Evolutionary conservation across 2,888 invertebrate species (phyloP).

Genomic region (Himalopsyche anomala): DNA sequence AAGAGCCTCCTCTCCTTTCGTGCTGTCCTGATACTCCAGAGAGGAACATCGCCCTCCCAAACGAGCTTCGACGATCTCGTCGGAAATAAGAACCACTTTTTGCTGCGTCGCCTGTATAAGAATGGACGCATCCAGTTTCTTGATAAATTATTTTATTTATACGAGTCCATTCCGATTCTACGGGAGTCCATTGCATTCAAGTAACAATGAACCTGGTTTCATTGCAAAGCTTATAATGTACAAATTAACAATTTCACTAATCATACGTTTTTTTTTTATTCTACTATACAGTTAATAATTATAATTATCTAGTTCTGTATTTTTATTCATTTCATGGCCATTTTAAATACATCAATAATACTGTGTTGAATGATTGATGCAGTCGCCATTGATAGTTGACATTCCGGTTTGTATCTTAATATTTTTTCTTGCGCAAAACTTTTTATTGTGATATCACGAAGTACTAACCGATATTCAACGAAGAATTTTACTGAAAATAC

Average conservation of each 20-base stretch:
- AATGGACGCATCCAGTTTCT: constrained; percentile 32
- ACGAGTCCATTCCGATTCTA: constrained; percentile 34
- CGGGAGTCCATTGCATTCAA: constrained; percentile 8
- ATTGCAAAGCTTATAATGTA: no score
- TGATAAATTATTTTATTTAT: constrained; percentile 33
- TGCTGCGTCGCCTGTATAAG: constrained; percentile 45
- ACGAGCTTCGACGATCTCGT: constrained; percentile 43
- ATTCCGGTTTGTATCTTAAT: background rate
- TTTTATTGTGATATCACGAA: constrained; percentile 1
- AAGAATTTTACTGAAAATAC: background rate
- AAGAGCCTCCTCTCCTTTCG: constrained; percentile 44
- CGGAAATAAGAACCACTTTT: constrained; percentile 65
- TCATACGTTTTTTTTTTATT: no score
- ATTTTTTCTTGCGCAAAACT: background rate
- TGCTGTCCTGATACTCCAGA: constrained; percentile 8
- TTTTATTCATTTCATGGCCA: constrained; percentile 14
- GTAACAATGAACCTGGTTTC: constrained; percentile 1
- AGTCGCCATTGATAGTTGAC: background rate
- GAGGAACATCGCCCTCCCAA: constrained; percentile 35
- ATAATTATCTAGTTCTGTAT: background rate
- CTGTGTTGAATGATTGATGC: constrained; percentile 9
- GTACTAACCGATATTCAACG: background rate
- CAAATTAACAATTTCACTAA: no score
- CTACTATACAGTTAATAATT: no score
- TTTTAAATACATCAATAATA: constrained; percentile 2